phyloP scores from a whole-genome alignment of 2,113 vertebrate genomes.

The Rhodinocichla rosea region DNA sequence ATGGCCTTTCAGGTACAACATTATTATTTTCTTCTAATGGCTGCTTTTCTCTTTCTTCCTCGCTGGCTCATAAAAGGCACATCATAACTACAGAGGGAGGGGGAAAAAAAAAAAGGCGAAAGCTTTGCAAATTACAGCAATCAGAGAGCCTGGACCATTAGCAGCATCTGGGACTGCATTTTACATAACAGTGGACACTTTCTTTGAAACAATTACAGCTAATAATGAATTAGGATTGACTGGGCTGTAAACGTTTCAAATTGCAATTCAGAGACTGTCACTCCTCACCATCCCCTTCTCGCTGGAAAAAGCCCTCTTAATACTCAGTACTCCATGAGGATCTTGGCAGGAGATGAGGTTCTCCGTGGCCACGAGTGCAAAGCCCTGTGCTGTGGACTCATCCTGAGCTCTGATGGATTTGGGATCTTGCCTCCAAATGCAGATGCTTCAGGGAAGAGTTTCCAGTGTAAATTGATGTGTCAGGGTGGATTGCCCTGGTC shows the following conservation, averaged over 20 bases:
- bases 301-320: conserved; percentile 4
- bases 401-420: neutral
- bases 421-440: neutral
- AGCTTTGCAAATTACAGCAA: conserved; percentile 73
- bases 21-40: conserved; percentile 70
- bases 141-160: conserved; percentile 68
- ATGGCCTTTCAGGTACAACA: conserved; percentile 66
- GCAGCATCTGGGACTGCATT: conserved; percentile 72
- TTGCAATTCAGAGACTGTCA: conserved; percentile 63
- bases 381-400: fast-evolving
- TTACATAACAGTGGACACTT: conserved; percentile 75
- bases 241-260: conserved; percentile 60
- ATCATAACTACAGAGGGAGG: conserved; percentile 44
- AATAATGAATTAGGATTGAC: conserved; percentile 71
- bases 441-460: neutral
- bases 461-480: neutral
- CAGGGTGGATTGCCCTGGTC: neutral
- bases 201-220: conserved; percentile 73
- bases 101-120: neutral
- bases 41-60: conserved; percentile 43
- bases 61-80: conserved; percentile 61
- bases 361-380: fast-evolving
- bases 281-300: neutral
- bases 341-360: neutral
- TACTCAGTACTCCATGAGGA: neutral